These are phyloP conservation scores for Hetaerina titia DNA, from an alignment of 2,888 invertebrate species.

Conservation along the genomic window DNA sequence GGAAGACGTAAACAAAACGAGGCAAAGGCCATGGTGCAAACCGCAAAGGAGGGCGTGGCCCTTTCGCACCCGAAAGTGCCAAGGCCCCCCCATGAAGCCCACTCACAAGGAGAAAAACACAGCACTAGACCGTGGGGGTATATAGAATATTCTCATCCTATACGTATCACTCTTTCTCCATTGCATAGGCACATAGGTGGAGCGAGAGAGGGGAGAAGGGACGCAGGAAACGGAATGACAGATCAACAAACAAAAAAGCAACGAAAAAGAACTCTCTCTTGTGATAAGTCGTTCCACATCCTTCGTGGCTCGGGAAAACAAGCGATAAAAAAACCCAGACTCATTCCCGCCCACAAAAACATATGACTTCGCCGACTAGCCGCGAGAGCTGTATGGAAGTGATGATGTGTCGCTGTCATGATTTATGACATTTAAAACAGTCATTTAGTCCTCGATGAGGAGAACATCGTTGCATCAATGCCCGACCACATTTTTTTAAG, in stretches of 20 bases:
- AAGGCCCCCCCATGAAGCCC: background rate
- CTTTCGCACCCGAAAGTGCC: background rate
- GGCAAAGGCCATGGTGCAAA: background rate
- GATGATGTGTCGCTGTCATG: too few species aligned
- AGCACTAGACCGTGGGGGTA: background rate
- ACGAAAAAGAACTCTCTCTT: background rate
- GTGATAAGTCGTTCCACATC: slow-evolving; percentile 32
- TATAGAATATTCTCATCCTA: too few species aligned
- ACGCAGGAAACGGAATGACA: background rate
- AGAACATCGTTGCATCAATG: too few species aligned
- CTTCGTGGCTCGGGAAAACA: background rate
- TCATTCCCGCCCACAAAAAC: background rate
- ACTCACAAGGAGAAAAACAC: background rate
- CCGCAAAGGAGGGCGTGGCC: background rate
- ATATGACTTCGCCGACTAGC: background rate
- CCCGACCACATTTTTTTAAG: too few species aligned
- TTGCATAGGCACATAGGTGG: too few species aligned
- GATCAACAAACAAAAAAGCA: background rate
- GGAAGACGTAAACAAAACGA: background rate
- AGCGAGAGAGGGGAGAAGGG: too few species aligned
- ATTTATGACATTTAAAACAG: too few species aligned
- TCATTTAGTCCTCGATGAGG: too few species aligned
- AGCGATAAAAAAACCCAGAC: slow-evolving; percentile 23
- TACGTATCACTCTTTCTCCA: too few species aligned
- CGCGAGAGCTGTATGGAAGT: too few species aligned